Evolutionary conservation across 1,140 invertebrate species (phyloP).

Genomic region (Hylaeus volcanicus): DNA sequence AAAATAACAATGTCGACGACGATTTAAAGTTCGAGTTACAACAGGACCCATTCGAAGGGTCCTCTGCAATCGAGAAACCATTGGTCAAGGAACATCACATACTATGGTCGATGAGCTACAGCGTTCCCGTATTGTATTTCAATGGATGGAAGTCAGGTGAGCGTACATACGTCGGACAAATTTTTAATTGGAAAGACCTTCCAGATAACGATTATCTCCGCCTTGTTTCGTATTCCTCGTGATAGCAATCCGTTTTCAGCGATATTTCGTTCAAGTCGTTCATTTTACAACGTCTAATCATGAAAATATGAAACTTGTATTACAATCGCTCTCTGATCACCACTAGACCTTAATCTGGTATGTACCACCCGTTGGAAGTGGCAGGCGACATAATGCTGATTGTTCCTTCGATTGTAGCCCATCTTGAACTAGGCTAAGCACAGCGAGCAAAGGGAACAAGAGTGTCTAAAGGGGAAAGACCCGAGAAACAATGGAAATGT

Average conservation of each 20-base stretch:
- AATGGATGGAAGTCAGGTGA: constrained; percentile 80
- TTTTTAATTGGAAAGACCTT: neutral
- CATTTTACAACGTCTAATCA: constrained; percentile 38
- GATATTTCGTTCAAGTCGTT: constrained; percentile 19
- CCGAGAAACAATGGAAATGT: constrained; percentile 40
- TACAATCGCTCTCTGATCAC: constrained; percentile 65
- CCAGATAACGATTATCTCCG: neutral
- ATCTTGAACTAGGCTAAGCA: constrained; percentile 51
- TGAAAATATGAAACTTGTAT: constrained; percentile 36
- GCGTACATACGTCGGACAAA: neutral
- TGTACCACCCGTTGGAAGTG: constrained; percentile 46
- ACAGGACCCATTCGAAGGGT: constrained; percentile 74
- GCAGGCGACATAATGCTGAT: constrained; percentile 54
- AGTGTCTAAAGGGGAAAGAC: constrained; percentile 14
- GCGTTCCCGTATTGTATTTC: constrained; percentile 83
- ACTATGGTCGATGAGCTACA: constrained; percentile 82
- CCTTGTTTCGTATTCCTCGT: neutral
- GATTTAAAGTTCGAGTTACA: constrained; percentile 56
- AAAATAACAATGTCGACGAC: constrained; percentile 4
- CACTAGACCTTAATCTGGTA: constrained; percentile 73
- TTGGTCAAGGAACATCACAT: constrained; percentile 79
- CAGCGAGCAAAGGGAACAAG: constrained; percentile 32
- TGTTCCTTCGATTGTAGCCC: constrained; percentile 65
- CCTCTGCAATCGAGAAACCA: constrained; percentile 64
- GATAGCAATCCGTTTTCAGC: neutral